Percentiles rank a stretch among this genome's conserved stretches.
These are phyloP conservation scores for Corythornis cristatus DNA, from an alignment of 2,113 vertebrate species.

Conservation along the genomic window DNA sequence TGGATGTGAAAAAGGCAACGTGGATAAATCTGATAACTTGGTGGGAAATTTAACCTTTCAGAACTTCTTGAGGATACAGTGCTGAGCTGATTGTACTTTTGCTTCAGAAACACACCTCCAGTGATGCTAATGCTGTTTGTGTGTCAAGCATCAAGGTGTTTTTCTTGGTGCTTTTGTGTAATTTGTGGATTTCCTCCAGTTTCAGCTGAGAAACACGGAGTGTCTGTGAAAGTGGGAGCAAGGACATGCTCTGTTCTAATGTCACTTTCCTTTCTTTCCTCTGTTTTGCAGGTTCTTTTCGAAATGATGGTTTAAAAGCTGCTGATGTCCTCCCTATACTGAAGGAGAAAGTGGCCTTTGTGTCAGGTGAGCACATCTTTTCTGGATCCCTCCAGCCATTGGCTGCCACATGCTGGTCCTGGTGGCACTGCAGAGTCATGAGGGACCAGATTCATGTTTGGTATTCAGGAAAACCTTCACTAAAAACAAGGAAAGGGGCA, in stretches of 20 bases:
- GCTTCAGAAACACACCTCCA: neutral
- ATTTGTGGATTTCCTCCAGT: neutral
- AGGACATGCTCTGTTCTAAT: neutral
- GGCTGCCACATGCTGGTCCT: neutral
- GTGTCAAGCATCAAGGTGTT: neutral
- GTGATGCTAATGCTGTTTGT: neutral
- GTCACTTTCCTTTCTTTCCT: constrained; percentile 4
- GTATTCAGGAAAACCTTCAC: too few species aligned
- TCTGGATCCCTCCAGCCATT: neutral
- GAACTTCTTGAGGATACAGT: neutral
- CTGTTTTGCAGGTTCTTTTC: constrained; percentile 86
- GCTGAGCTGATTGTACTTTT: neutral
- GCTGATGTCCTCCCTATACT: constrained; percentile 94
- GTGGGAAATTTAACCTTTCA: neutral
- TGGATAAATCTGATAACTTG: neutral
- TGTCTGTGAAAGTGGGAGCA: neutral
- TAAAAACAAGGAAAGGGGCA: neutral
- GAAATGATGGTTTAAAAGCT: constrained; percentile 95
- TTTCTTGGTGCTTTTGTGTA: neutral
- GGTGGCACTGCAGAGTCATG: neutral
- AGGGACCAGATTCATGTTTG: neutral
- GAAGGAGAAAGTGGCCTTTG: constrained; percentile 98
- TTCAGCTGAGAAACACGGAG: neutral
- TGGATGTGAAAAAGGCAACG: neutral
- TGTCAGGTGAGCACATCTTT: constrained; percentile 88